phyloP scores from a whole-genome alignment of 1,140 invertebrate genomes.

The Trichonephila inaurata region DNA sequence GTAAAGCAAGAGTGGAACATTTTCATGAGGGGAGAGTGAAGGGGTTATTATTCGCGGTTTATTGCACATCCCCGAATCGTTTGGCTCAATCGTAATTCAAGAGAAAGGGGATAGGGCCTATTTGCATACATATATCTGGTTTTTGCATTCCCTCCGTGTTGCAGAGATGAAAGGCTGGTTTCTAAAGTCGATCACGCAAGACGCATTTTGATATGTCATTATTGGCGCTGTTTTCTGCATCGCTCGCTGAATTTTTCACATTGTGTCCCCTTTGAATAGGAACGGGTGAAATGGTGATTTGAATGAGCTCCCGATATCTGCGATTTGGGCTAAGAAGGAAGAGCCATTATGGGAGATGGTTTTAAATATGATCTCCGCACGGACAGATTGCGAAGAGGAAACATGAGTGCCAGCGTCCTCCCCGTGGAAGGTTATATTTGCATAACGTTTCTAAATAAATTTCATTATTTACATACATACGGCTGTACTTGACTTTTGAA shows the following conservation, averaged over 20 bases:
- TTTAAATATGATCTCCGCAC: not conserved
- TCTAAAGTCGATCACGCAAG: slow-evolving; percentile 49
- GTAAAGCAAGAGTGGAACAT: slow-evolving; percentile 46
- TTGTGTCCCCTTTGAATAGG: not conserved
- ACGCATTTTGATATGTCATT: slow-evolving; percentile 70
- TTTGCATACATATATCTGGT: slow-evolving; percentile 74
- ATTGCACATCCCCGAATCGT: slow-evolving; percentile 67
- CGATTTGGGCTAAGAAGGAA: not conserved
- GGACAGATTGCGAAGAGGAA: too few species aligned
- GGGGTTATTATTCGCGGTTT: slow-evolving; percentile 74
- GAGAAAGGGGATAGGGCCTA: slow-evolving; percentile 55
- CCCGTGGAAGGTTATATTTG: not conserved
- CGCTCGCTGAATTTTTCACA: slow-evolving; percentile 58
- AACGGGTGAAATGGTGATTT: not conserved
- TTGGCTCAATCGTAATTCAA: slow-evolving; percentile 68
- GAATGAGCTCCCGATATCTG: not conserved
- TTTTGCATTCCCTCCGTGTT: slow-evolving; percentile 35
- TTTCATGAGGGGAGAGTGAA: slow-evolving; percentile 40
- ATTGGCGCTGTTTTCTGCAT: slow-evolving; percentile 57
- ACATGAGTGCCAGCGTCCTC: too few species aligned
- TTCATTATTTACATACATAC: too few species aligned
- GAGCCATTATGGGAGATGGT: not conserved
- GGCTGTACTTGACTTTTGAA: too few species aligned
- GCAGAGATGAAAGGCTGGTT: slow-evolving; percentile 58
- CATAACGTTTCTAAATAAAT: too few species aligned